Conservation (phyloP, 2,888 invertebrate genomes). For the Beris chalybata region DNA sequence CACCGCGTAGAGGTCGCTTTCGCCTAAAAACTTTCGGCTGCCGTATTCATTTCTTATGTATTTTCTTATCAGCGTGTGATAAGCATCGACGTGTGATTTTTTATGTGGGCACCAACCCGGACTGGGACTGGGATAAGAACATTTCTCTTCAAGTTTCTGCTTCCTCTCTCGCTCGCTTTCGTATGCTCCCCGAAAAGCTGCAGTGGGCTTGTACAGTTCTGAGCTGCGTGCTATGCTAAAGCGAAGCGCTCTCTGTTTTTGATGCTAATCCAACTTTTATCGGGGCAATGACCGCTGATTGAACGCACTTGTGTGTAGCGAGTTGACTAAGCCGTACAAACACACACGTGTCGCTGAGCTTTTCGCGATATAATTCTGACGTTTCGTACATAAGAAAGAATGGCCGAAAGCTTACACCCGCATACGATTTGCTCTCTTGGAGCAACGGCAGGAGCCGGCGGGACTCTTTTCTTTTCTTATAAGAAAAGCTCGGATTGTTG, state of each 20-base stretch:
- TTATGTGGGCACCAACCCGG: slow-evolving; percentile 38
- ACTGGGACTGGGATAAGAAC: slow-evolving; percentile 22
- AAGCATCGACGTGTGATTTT: slow-evolving; percentile 37
- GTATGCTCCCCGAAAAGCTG: too few relatives aligned
- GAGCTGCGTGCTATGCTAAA: not conserved
- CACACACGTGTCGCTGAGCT: slow-evolving; percentile 23
- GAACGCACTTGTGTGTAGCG: too few relatives aligned
- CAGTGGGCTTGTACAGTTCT: not conserved
- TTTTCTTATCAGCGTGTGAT: slow-evolving; percentile 34
- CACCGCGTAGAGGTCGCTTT: slow-evolving; percentile 27
- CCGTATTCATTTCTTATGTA: slow-evolving; percentile 26
- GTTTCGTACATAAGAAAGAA: too few relatives aligned
- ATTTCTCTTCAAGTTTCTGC: not conserved
- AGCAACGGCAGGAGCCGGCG: too few relatives aligned
- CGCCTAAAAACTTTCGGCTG: not conserved
- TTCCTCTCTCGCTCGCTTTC: slow-evolving; percentile 15
- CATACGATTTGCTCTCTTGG: too few relatives aligned
- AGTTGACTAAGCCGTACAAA: not conserved
- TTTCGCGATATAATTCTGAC: not conserved
- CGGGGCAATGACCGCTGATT: slow-evolving; percentile 27
- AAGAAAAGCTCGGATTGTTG: too few relatives aligned
- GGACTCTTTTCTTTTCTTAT: too few relatives aligned
- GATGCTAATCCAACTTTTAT: slow-evolving; percentile 17
- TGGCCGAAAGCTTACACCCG: too few relatives aligned
- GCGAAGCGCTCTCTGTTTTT: slow-evolving; percentile 26